phyloP scores from a whole-genome alignment of 2,797 vertebrate species.

The Bucorvus abyssinicus region DNA sequence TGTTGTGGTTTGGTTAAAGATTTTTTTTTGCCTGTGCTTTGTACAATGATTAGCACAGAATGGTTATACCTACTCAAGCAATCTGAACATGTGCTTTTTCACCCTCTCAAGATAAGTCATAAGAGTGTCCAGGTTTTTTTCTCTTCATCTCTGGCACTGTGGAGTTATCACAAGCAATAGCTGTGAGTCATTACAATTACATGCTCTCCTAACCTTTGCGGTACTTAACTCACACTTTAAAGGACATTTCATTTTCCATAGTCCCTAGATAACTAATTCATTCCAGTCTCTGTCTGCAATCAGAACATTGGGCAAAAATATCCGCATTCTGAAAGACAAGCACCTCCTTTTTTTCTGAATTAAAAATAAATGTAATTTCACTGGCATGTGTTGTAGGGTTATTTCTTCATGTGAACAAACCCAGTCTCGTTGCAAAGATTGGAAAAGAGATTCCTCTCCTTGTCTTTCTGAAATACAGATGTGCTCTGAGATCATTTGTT shows the following conservation, averaged over 20 bases:
- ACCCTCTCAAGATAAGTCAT: not conserved
- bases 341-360: not conserved
- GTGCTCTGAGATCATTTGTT: not conserved
- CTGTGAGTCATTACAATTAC: not conserved
- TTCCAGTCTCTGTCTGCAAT: not conserved
- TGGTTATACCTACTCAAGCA: not conserved
- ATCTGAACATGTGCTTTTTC: not conserved
- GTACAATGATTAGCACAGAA: not conserved
- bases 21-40: not conserved
- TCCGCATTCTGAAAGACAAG: not conserved
- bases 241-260: not conserved
- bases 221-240: conserved; percentile 13
- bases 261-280: not conserved
- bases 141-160: not conserved
- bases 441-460: not conserved
- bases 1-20: not conserved
- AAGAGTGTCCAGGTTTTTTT: not conserved
- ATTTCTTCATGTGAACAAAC: not conserved
- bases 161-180: not conserved
- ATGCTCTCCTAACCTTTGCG: not conserved
- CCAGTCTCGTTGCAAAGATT: not conserved
- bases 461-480: not conserved
- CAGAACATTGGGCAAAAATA: not conserved
- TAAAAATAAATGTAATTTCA: not conserved
- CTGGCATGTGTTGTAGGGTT: not conserved